Base-by-base conservation (phyloP, 2,888 invertebrate genomes). In the Xestia sexstrigata region DNA sequence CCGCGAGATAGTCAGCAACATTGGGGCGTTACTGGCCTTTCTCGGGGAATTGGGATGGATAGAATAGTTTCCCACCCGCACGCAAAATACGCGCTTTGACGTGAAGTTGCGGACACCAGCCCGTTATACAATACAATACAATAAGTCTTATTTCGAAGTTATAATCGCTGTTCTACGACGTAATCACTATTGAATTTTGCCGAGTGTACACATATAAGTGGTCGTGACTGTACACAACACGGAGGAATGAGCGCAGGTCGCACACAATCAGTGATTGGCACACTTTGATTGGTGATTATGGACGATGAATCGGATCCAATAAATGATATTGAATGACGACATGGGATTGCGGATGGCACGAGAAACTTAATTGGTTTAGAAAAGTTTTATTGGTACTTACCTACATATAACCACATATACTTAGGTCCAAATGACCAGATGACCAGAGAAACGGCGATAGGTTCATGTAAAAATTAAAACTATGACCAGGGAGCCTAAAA, bases 271-370 rank as follows among this genome's bases (percentile, higher is more conserved):
- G 42, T 52, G 62, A 74, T 70, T 84, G 76, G 77, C 70, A 80
- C 76, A 83, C 62, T 52, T 68, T 52, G 63, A 83, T 68, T 82
- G 72, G 82, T 83, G 71, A 79, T 82, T 83, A 71, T 26, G 52
- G 15, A 47, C 68, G 52, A 52, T 70, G 65, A 75, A 81, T 65
- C 49, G 58, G 26, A 65, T 79, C 39, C 2, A 35, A 67, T 74
- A 52, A 66, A 60, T 42, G 49, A 67, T 78, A 45, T 78, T 73
- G 35, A 35, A 66, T 78, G 1, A 70, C 47, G 42, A 72, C 71
- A 79, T 55, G 26, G 47, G 15, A 30, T 73, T 45, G 17, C 58
- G 20, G 35, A 74, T 52, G 13, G 49, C 23, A 49, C 49, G 23
- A 73, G 49, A 78, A 79, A 9, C 35, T 66, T 76, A 62, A 15